A percentile compares a stretch with the other conserved stretches of the same genome.
phyloP scores from a whole-genome alignment of 2,888 invertebrate genomes.

The Tipula unca region DNA sequence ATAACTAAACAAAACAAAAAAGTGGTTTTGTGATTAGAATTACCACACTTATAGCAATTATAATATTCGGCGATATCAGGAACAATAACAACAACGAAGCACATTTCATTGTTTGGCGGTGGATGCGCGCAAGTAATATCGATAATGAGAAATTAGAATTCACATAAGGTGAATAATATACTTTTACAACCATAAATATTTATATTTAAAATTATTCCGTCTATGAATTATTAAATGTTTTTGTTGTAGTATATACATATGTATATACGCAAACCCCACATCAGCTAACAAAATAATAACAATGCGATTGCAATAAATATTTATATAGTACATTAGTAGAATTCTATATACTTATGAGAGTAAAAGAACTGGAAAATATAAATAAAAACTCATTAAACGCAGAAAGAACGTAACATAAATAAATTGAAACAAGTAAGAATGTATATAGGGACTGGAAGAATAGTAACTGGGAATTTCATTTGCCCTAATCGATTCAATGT shows the following conservation, averaged over 20 bases:
- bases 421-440: neutral
- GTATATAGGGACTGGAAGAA: neutral
- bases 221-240: neutral
- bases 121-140: neutral
- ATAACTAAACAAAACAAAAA: neutral
- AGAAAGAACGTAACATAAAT: neutral
- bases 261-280: neutral
- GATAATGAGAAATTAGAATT: neutral
- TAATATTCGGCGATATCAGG: neutral
- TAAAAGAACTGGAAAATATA: too few species aligned
- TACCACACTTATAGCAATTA: neutral
- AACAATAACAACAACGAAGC: neutral
- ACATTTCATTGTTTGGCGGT: neutral
- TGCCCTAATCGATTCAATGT: neutral
- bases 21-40: neutral
- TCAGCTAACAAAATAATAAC: neutral
- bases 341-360: neutral
- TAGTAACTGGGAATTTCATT: neutral
- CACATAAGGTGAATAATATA: neutral
- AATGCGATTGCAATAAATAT: neutral
- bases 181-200: neutral
- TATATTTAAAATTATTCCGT: neutral
- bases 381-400: neutral
- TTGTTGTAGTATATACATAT: neutral
- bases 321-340: neutral